Percentiles rank a stretch among this genome's conserved stretches.
phyloP scores from a whole-genome alignment of 2,888 invertebrate species.

The Andricus curvator region DNA sequence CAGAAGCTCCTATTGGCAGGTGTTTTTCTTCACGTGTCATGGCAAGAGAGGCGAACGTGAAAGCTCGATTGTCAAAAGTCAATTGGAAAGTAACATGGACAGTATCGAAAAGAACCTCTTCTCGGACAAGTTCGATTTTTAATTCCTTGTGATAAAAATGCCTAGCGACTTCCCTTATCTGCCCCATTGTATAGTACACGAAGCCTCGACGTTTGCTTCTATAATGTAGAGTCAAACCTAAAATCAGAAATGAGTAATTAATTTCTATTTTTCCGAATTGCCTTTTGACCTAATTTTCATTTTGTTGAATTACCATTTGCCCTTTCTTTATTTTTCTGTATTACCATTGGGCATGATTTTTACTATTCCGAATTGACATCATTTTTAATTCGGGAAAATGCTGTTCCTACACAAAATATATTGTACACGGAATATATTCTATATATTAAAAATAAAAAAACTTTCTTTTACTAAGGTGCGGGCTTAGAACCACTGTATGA shows the following conservation, averaged over 20 bases:
- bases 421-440: no score
- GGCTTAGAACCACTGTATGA: no score
- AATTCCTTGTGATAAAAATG: conserved; percentile 97
- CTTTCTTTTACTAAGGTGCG: no score
- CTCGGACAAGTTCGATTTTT: conserved; percentile 92
- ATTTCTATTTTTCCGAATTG: not conserved
- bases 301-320: no score
- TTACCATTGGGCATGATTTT: no score
- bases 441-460: no score
- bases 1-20: conserved; percentile 92
- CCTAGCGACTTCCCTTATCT: conserved; percentile 94
- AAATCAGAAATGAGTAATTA: conserved; percentile 38
- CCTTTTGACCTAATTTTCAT: no score
- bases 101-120: conserved; percentile 93
- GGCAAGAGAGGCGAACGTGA: conserved; percentile 89
- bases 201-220: conserved; percentile 95
- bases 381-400: no score
- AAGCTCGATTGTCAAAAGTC: conserved; percentile 96
- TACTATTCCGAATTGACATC: no score
- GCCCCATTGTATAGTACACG: conserved; percentile 98
- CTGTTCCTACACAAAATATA: no score
- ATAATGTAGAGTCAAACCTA: conserved; percentile 94
- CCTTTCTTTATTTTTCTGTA: no score
- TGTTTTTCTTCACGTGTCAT: conserved; percentile 94
- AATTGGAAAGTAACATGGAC: conserved; percentile 96